phyloP scores from a whole-genome alignment of 2,797 vertebrate genomes.

The Chelonia mydas region DNA sequence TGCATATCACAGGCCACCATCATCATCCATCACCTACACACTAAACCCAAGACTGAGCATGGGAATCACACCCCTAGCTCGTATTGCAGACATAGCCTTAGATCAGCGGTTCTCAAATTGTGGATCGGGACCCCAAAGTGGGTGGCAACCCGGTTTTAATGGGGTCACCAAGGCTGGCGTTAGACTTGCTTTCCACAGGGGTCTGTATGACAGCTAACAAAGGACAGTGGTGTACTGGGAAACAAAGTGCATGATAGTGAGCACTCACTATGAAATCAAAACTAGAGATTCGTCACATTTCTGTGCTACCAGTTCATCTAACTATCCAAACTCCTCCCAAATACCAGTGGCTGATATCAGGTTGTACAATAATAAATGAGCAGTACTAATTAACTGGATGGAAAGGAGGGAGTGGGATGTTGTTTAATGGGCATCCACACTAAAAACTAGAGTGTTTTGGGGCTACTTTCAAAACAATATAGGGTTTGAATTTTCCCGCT shows the following conservation, averaged over 20 bases:
- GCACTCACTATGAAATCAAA: rapidly evolving
- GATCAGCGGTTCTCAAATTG: no score
- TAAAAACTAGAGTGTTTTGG: background rate
- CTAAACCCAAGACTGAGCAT: background rate
- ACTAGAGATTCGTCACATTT: rapidly evolving
- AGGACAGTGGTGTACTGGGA: background rate
- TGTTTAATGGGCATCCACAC: background rate
- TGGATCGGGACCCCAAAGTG: no score
- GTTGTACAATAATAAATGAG: background rate
- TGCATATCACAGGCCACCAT: background rate
- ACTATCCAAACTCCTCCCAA: background rate
- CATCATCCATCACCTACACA: no score
- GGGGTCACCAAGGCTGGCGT: no score
- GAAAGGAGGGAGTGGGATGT: background rate
- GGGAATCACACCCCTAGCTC: background rate
- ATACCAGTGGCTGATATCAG: rapidly evolving
- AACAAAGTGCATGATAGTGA: background rate
- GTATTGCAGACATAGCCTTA: background rate
- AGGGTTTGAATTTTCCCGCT: background rate
- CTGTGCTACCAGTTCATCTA: background rate
- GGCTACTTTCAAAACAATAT: background rate
- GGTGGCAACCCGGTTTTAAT: no score
- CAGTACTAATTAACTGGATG: background rate
- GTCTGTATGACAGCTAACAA: no score
- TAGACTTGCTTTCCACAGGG: no score